Conservation (phyloP, 2,113 vertebrate genomes). For the Notothenia coriiceps region DNA sequence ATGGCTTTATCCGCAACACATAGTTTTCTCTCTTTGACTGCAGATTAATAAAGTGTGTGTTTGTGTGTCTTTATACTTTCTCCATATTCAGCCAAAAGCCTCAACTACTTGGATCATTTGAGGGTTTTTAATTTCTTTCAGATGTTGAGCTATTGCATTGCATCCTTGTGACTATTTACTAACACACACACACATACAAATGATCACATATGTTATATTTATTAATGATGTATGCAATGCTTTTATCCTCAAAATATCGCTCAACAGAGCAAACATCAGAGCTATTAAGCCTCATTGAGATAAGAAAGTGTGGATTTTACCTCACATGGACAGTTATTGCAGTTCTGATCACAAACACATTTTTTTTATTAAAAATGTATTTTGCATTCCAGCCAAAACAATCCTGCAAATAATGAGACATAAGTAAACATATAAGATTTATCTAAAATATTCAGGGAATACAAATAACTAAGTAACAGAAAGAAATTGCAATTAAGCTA, state of each 20-base stretch:
- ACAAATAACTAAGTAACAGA: not conserved
- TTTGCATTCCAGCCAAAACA: not conserved
- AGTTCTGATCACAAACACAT: not conserved
- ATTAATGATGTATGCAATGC: not conserved
- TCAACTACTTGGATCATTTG: not conserved
- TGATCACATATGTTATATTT: not conserved
- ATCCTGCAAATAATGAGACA: not conserved
- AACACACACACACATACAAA: not conserved
- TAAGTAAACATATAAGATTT: no score
- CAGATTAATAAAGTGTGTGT: conserved; percentile 41
- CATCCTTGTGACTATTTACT: not conserved
- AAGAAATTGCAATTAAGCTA: not conserved
- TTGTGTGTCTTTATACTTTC: not conserved
- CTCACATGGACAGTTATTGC: not conserved
- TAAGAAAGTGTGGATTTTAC: no score
- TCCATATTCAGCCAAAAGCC: not conserved
- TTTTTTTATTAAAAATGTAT: no score
- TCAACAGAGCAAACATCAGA: not conserved
- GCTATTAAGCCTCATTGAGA: not conserved
- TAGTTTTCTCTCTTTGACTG: conserved; percentile 36
- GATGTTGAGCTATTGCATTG: not conserved
- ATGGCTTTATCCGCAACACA: conserved; percentile 39
- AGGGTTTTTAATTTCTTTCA: not conserved
- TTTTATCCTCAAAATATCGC: not conserved
- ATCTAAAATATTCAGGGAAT: not conserved